These are phyloP conservation scores for Notolepis coatsorum DNA, from an alignment of 2,797 vertebrate species.

Conservation along the genomic window DNA sequence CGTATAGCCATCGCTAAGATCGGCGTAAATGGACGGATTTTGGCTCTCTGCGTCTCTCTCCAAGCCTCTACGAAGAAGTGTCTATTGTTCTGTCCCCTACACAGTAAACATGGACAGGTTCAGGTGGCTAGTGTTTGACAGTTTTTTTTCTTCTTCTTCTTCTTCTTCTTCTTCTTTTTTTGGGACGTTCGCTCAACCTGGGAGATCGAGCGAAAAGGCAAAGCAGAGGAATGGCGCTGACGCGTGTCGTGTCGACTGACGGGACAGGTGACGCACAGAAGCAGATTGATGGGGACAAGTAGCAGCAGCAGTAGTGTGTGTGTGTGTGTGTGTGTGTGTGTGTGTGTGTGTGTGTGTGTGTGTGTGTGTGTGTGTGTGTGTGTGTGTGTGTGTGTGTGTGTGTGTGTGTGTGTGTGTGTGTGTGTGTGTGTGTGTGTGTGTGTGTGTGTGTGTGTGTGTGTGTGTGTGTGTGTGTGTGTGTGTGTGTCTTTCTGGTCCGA, in stretches of 20 bases:
- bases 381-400: slow-evolving; percentile 31
- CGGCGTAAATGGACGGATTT: slow-evolving; percentile 12
- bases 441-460: not conserved
- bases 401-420: not conserved
- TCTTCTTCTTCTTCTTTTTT: too few species aligned
- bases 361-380: slow-evolving; percentile 27
- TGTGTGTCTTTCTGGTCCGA: slow-evolving; percentile 42
- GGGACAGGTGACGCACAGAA: slow-evolving; percentile 52
- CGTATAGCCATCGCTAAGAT: slow-evolving; percentile 45
- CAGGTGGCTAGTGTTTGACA: slow-evolving; percentile 1
- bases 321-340: not conserved
- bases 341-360: not conserved
- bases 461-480: not conserved
- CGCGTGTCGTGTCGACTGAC: slow-evolving; percentile 5
- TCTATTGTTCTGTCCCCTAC: not conserved
- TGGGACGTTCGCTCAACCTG: too few species aligned
- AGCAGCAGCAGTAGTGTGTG: slow-evolving; percentile 58
- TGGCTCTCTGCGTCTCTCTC: slow-evolving; percentile 13
- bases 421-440: not conserved
- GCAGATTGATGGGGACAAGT: slow-evolving; percentile 71
- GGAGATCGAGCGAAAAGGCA: slow-evolving; percentile 16
- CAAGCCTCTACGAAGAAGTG: slow-evolving; percentile 3
- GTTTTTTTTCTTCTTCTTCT: slow-evolving; percentile 28
- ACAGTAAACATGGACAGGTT: slow-evolving; percentile 4
- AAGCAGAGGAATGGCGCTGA: slow-evolving; percentile 34